Evolutionary conservation across 2,113 vertebrate species (phyloP).

Genomic region (Hypocryptadius cinnamomeus): DNA sequence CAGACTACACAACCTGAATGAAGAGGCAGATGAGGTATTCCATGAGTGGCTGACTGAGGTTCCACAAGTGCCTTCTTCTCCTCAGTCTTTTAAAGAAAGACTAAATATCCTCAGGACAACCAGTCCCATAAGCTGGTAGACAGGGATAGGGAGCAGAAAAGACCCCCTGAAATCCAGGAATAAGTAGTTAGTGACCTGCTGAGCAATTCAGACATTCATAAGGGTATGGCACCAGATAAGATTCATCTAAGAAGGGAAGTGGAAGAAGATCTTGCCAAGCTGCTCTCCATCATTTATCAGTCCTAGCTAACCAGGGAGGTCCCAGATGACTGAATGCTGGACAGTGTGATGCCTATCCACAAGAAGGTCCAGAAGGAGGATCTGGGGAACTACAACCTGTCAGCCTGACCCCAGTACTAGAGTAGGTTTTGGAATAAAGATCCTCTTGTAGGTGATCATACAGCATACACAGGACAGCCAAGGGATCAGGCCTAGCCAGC

Average conservation of each 20-base stretch:
- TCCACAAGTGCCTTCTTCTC: fast-evolving
- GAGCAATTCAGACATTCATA: not conserved
- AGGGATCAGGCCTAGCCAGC: not conserved
- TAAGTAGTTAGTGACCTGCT: not conserved
- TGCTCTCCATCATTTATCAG: not conserved
- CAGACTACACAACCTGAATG: not conserved
- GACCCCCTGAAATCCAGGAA: not conserved
- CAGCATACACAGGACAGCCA: not conserved
- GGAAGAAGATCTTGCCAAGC: not conserved
- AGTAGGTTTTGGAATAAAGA: not conserved
- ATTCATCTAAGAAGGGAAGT: not conserved
- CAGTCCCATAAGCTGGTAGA: not conserved
- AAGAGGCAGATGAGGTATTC: not conserved
- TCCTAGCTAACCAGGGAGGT: not conserved
- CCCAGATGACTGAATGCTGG: not conserved
- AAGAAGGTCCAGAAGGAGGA: not conserved
- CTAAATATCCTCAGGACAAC: not conserved
- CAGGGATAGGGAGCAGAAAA: not conserved
- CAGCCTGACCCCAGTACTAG: not conserved
- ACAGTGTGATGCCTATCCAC: not conserved
- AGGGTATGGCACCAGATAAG: not conserved
- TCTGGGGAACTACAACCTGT: not conserved
- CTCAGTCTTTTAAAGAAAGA: not conserved
- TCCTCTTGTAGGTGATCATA: not conserved
- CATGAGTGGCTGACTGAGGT: not conserved